A percentile compares a stretch with the other conserved stretches of the same genome.
Evolutionary conservation across 2,888 invertebrate genomes (phyloP).

Genomic region (Limenitis camilla): DNA sequence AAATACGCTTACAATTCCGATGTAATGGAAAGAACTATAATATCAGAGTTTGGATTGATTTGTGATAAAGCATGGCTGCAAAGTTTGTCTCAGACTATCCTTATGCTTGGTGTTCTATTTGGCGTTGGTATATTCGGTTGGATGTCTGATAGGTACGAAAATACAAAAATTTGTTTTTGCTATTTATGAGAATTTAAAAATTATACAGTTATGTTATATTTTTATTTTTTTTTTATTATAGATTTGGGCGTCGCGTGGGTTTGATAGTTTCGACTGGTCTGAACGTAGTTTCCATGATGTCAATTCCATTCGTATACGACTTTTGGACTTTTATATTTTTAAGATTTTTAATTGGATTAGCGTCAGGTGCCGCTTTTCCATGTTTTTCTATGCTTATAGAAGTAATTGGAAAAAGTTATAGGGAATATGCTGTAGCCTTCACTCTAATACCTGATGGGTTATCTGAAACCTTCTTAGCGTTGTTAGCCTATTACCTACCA

Average conservation of each 20-base stretch:
- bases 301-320: slow-evolving; percentile 77
- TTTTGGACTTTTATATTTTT: slow-evolving; percentile 71
- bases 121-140: slow-evolving; percentile 44
- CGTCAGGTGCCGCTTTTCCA: slow-evolving; percentile 83
- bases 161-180: no score
- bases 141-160: slow-evolving; percentile 44
- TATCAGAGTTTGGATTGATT: slow-evolving; percentile 41
- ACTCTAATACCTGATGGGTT: slow-evolving; percentile 36
- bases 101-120: slow-evolving; percentile 44
- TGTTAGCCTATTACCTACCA: slow-evolving; percentile 38
- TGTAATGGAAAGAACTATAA: slow-evolving; percentile 36
- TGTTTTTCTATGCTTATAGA: slow-evolving; percentile 70
- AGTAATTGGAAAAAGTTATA: slow-evolving; percentile 65
- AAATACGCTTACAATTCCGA: slow-evolving; percentile 36
- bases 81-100: slow-evolving; percentile 40
- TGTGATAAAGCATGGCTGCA: slow-evolving; percentile 45
- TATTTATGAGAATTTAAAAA: no score
- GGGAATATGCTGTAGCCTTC: slow-evolving; percentile 43
- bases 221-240: slow-evolving; percentile 30
- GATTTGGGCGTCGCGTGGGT: slow-evolving; percentile 68
- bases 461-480: slow-evolving; percentile 31
- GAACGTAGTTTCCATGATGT: slow-evolving; percentile 78
- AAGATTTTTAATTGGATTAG: slow-evolving; percentile 79
- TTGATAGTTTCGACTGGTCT: slow-evolving; percentile 77
- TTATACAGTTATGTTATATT: no score